Evolutionary conservation across 2,888 invertebrate species (phyloP).

Genomic region (Theretra japonica): DNA sequence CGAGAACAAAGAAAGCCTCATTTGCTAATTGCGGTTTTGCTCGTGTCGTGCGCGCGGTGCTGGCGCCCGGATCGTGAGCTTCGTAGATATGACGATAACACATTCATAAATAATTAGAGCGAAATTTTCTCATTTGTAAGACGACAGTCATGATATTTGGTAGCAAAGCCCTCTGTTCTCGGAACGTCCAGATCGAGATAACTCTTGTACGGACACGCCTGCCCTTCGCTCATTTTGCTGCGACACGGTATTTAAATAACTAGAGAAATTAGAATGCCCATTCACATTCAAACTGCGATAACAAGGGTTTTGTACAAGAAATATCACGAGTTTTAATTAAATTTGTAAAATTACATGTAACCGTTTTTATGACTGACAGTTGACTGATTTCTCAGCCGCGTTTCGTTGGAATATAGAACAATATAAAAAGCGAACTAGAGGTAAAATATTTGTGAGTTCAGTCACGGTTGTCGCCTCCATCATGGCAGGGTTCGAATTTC

Average conservation of each 20-base stretch:
- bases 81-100: slow-evolving; percentile 83
- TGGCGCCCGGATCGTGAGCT: slow-evolving; percentile 83
- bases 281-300: background rate
- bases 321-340: background rate
- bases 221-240: slow-evolving; percentile 70
- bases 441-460: slow-evolving; percentile 66
- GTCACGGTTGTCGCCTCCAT: slow-evolving; percentile 74
- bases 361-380: slow-evolving; percentile 1
- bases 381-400: slow-evolving; percentile 9
- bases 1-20: slow-evolving; percentile 84
- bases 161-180: slow-evolving; percentile 77
- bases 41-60: slow-evolving; percentile 83
- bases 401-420: slow-evolving; percentile 33
- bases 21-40: slow-evolving; percentile 84
- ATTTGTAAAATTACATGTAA: background rate
- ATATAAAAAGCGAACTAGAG: slow-evolving; percentile 39
- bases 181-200: slow-evolving; percentile 79
- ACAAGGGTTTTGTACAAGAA: background rate
- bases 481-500: slow-evolving; percentile 77
- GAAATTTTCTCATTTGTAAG: slow-evolving; percentile 85
- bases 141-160: slow-evolving; percentile 84
- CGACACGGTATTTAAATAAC: slow-evolving; percentile 40
- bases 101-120: slow-evolving; percentile 86
- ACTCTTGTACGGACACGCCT: slow-evolving; percentile 76
- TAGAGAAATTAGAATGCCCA: slow-evolving; percentile 28